These are phyloP conservation scores for Zoanthus sociatus DNA, from an alignment of 92 coral and sea anemone genomes.

Conservation along the genomic window DNA sequence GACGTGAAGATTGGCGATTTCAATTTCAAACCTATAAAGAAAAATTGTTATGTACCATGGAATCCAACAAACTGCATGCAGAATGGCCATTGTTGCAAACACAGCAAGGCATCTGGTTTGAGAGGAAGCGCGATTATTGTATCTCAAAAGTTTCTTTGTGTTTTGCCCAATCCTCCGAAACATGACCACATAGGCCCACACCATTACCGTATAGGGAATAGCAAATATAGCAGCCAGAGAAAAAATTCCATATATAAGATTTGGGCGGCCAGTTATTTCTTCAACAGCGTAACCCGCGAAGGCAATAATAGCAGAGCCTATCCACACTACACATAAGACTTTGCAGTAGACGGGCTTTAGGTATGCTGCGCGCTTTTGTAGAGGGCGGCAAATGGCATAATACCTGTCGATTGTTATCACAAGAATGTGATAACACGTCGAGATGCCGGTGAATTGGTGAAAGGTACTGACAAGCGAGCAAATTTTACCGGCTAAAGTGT, in stretches of 20 bases:
- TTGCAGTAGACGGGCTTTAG: slow-evolving; percentile 15
- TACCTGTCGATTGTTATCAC: slow-evolving; percentile 54
- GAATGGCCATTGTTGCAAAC: slow-evolving; percentile 63
- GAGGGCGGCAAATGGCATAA: slow-evolving; percentile 50
- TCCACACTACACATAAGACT: slow-evolving; percentile 34
- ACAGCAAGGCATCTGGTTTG: slow-evolving; percentile 43
- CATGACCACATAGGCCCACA: slow-evolving; percentile 57
- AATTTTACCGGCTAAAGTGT: not conserved
- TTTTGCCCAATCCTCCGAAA: slow-evolving; percentile 45
- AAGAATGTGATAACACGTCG: slow-evolving; percentile 52
- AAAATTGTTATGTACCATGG: slow-evolving; percentile 51
- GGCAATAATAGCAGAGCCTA: slow-evolving; percentile 40
- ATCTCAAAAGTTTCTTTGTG: not conserved
- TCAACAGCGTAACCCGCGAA: slow-evolving; percentile 29
- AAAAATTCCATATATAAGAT: slow-evolving; percentile 1
- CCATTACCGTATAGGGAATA: slow-evolving; percentile 55
- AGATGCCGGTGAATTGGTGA: slow-evolving; percentile 48
- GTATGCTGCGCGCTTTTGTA: slow-evolving; percentile 19
- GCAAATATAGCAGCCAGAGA: slow-evolving; percentile 41
- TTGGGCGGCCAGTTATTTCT: not conserved
- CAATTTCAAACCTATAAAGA: not conserved
- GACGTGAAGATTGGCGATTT: not conserved
- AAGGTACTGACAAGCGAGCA: slow-evolving; percentile 33
- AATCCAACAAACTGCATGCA: slow-evolving; percentile 58
- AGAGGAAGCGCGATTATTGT: not conserved